phyloP scores from a whole-genome alignment of 2,888 invertebrate species.

The Napeogenes inachia region DNA sequence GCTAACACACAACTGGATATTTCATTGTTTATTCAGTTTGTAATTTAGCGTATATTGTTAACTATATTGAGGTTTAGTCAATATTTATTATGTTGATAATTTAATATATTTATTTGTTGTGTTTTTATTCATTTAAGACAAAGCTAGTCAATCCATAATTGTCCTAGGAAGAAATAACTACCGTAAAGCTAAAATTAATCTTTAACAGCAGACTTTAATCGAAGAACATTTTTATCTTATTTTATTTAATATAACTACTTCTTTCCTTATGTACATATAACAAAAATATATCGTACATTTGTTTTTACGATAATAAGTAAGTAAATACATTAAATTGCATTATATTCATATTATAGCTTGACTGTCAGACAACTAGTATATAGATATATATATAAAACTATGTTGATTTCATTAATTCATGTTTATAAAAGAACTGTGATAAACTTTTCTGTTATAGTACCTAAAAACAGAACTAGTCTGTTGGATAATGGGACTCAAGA shows the following conservation, averaged over 20 bases:
- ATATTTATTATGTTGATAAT: conserved; percentile 6
- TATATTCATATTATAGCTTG: too few relatives aligned
- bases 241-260: too few relatives aligned
- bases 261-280: too few relatives aligned
- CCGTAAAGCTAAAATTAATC: too few relatives aligned
- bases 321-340: too few relatives aligned
- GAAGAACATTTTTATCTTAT: too few relatives aligned
- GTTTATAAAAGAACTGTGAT: conserved; percentile 34
- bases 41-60: background rate
- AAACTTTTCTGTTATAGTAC: conserved; percentile 25
- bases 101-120: background rate
- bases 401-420: conserved; percentile 19
- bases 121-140: conserved; percentile 5
- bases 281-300: too few relatives aligned
- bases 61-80: background rate
- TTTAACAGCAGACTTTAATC: too few relatives aligned
- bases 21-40: conserved; percentile 1
- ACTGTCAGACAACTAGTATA: too few relatives aligned
- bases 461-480: conserved; percentile 1
- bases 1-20: background rate
- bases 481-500: background rate
- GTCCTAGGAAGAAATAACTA: too few relatives aligned
- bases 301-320: too few relatives aligned
- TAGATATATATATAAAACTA: background rate
- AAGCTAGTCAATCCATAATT: background rate